phyloP scores from a whole-genome alignment of 1,140 invertebrate species.

The Zophobas atratus region DNA sequence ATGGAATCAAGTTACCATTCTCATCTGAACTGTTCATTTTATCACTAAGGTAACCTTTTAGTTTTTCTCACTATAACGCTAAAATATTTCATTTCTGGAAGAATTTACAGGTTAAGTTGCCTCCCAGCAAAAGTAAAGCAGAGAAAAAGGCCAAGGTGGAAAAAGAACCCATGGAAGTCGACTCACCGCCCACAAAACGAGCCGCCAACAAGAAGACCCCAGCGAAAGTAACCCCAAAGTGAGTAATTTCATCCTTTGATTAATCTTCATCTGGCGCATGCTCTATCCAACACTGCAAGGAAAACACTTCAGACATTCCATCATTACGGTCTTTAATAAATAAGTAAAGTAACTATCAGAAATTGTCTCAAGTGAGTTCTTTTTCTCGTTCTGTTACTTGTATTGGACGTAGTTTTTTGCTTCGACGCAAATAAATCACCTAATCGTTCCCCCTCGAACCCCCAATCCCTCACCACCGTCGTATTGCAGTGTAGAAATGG shows the following conservation, averaged over 20 bases:
- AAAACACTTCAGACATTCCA: background rate
- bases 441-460: constrained; percentile 37
- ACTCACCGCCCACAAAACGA: constrained; percentile 28
- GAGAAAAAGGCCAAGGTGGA: constrained; percentile 53
- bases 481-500: constrained; percentile 60
- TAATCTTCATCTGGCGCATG: constrained; percentile 28
- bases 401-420: constrained; percentile 61
- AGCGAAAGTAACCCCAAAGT: constrained; percentile 40
- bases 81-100: constrained; percentile 36
- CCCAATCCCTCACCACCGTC: constrained; percentile 51
- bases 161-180: constrained; percentile 52
- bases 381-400: constrained; percentile 42
- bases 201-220: constrained; percentile 42
- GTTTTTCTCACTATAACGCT: background rate
- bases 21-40: background rate
- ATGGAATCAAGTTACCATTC: background rate
- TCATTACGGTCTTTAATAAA: too few species aligned
- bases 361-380: constrained; percentile 19
- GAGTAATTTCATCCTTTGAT: constrained; percentile 29
- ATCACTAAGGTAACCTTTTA: constrained; percentile 11
- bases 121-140: constrained; percentile 46
- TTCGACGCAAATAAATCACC: constrained; percentile 41
- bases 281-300: constrained; percentile 9
- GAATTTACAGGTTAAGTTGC: constrained; percentile 56
- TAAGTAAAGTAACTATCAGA: background rate